phyloP scores from a whole-genome alignment of 2,888 invertebrate genomes.

The Iphiclides podalirius region DNA sequence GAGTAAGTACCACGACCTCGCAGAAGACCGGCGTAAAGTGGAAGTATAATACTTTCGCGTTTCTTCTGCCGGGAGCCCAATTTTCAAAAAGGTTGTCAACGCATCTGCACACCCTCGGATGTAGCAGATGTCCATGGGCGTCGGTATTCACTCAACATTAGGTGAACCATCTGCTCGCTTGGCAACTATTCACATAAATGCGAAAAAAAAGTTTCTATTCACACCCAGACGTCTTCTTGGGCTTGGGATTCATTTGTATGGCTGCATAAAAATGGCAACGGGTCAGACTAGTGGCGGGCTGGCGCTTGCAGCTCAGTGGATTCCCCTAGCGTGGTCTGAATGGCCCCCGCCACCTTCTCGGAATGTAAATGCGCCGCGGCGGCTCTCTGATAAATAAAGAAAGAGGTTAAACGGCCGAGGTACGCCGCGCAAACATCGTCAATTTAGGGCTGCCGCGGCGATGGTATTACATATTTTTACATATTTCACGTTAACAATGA shows the following conservation, averaged over 20 bases:
- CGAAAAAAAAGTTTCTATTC: neutral
- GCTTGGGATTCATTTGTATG: neutral
- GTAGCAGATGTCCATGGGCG: too few relatives aligned
- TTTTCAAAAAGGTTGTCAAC: too few relatives aligned
- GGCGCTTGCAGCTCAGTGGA: conserved; percentile 5
- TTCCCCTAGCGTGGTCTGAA: conserved; percentile 1
- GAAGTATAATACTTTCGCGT: too few relatives aligned
- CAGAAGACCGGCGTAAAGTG: too few relatives aligned
- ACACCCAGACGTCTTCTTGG: neutral
- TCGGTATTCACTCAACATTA: too few relatives aligned
- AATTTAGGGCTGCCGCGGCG: conserved; percentile 6
- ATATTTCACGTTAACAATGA: too few relatives aligned
- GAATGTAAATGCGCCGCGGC: conserved; percentile 49
- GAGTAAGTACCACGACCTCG: too few relatives aligned
- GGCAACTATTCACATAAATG: too few relatives aligned
- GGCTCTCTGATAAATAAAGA: conserved; percentile 62
- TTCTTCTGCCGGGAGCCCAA: too few relatives aligned
- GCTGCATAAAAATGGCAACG: neutral
- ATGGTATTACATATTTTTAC: too few relatives aligned
- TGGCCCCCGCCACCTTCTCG: conserved; percentile 24
- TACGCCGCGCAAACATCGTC: conserved; percentile 46
- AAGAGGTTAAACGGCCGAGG: conserved; percentile 63
- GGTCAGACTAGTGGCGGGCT: neutral
- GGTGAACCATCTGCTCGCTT: too few relatives aligned
- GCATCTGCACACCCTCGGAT: too few relatives aligned